Percentiles rank a stretch among this genome's conserved stretches.
Conservation (phyloP, 2,888 invertebrate genomes). For the Marasmarcha lunaedactyla region DNA sequence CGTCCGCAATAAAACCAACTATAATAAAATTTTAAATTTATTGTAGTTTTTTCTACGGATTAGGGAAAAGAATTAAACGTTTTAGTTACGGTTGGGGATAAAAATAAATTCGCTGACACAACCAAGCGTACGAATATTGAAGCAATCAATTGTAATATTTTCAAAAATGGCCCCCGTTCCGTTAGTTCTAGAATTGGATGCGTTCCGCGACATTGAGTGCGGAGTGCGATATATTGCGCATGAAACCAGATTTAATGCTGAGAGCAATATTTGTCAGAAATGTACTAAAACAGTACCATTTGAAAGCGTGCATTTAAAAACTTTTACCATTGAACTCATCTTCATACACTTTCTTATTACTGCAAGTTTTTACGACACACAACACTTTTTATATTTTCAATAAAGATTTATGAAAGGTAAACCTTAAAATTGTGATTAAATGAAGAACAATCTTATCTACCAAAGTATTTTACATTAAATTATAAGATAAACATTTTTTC, state of each 20-base stretch:
- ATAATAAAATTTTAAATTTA: conserved; percentile 7
- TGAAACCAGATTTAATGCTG: conserved; percentile 29
- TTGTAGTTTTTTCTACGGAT: conserved; percentile 19
- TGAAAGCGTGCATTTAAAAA: no score
- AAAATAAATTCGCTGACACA: conserved; percentile 30
- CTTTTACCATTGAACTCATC: no score
- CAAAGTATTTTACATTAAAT: no score
- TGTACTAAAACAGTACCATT: no score
- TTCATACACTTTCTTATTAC: no score
- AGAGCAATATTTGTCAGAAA: neutral
- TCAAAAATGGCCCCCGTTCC: conserved; percentile 40
- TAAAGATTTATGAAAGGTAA: no score
- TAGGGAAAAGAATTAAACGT: conserved; percentile 13
- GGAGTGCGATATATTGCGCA: conserved; percentile 47
- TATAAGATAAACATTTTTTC: no score
- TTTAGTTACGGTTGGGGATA: conserved; percentile 35
- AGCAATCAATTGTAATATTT: conserved; percentile 50
- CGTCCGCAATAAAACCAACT: neutral
- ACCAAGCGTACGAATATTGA: conserved; percentile 29
- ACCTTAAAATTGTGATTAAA: no score
- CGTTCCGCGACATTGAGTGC: conserved; percentile 56
- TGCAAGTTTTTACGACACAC: no score
- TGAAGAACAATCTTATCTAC: no score
- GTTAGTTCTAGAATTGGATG: conserved; percentile 36
- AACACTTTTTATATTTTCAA: no score